Percentiles rank a stretch among this genome's conserved stretches.
Evolutionary conservation across 2,888 invertebrate species (phyloP).

Genomic region (Drosophila barbarae): DNA sequence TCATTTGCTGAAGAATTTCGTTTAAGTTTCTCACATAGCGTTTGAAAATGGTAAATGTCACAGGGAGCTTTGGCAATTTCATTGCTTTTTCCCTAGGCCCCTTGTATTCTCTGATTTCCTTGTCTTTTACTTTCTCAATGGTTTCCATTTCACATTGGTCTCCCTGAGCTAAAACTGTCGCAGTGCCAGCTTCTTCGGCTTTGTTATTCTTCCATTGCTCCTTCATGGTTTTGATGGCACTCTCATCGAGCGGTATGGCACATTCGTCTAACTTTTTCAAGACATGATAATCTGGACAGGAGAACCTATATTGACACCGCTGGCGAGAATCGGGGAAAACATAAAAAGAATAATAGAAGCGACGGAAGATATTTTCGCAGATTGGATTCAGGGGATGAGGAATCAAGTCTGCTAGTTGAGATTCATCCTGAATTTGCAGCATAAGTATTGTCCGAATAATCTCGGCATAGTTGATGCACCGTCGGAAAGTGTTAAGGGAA

Average conservation of each 20-base stretch:
- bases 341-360: constrained; percentile 48
- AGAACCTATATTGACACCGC: constrained; percentile 29
- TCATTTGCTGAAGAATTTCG: constrained; percentile 42
- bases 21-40: constrained; percentile 35
- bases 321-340: constrained; percentile 26
- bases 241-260: constrained; percentile 32
- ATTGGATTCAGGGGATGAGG: constrained; percentile 7
- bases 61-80: constrained; percentile 4
- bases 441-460: constrained; percentile 23
- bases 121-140: not conserved
- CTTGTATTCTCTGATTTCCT: not conserved
- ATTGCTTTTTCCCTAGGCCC: not conserved
- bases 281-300: constrained; percentile 2
- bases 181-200: too few relatives aligned
- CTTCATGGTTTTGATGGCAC: constrained; percentile 1
- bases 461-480: constrained; percentile 36
- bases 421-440: constrained; percentile 1
- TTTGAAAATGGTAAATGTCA: constrained; percentile 33
- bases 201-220: too few relatives aligned
- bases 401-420: constrained; percentile 4
- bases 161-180: not conserved
- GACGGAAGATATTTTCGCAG: constrained; percentile 23
- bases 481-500: constrained; percentile 30
- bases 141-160: not conserved
- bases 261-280: constrained; percentile 20